phyloP scores from a whole-genome alignment of 2,113 vertebrate species.

The Merops nubicus region DNA sequence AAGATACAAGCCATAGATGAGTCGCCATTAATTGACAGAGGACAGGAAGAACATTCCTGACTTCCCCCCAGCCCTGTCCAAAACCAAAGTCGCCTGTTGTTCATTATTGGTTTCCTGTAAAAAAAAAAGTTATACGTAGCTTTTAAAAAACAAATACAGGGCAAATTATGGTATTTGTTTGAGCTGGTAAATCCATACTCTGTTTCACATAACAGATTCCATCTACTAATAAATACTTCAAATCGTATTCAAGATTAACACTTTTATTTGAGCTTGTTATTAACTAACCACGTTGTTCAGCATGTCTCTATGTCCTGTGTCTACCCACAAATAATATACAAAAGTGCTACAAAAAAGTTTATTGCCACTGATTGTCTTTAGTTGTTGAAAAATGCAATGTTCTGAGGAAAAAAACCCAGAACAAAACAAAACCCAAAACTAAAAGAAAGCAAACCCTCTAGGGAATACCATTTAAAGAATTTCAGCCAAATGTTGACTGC shows the following conservation, averaged over 20 bases:
- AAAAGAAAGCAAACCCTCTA: background rate
- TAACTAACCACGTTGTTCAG: background rate
- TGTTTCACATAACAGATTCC: background rate
- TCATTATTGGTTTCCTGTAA: background rate
- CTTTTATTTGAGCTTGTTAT: background rate
- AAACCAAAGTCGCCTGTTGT: background rate
- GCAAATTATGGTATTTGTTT: background rate
- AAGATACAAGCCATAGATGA: background rate
- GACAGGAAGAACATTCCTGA: background rate
- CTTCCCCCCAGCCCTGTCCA: background rate
- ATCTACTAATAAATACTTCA: background rate
- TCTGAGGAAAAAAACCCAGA: too few relatives aligned
- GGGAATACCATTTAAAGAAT: background rate
- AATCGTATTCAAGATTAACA: background rate
- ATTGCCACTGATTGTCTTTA: background rate
- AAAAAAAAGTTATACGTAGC: background rate
- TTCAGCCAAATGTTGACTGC: background rate
- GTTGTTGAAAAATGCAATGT: background rate
- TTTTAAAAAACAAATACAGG: background rate
- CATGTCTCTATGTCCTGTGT: background rate
- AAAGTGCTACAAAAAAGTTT: background rate
- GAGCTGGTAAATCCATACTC: background rate
- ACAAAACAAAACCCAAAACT: too few relatives aligned
- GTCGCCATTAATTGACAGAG: background rate
- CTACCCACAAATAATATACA: background rate